Evolutionary conservation across 2,888 invertebrate genomes (phyloP).

Genomic region (Drosophila atripex): DNA sequence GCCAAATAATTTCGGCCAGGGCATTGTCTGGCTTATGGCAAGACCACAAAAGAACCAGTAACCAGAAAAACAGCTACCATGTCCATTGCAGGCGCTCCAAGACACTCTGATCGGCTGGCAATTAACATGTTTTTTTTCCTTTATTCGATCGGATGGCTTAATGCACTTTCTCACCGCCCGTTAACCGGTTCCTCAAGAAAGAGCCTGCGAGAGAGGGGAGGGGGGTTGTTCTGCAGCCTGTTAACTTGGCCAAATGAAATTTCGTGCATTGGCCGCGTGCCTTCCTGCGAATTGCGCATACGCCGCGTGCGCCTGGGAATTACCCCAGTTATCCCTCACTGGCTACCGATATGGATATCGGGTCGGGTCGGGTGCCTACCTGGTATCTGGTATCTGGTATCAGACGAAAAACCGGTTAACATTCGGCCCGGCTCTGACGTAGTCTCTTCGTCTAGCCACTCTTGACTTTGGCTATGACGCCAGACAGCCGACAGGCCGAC

Average conservation of each 20-base stretch:
- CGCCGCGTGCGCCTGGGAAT: conserved; percentile 58
- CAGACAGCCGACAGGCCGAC: not conserved
- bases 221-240: conserved; percentile 53
- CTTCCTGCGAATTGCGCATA: conserved; percentile 75
- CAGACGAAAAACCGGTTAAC: conserved; percentile 19
- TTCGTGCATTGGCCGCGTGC: conserved; percentile 59
- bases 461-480: conserved; percentile 38
- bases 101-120: conserved; percentile 47
- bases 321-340: conserved; percentile 41
- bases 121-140: conserved; percentile 65
- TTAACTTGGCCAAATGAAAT: conserved; percentile 66
- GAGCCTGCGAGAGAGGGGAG: not conserved
- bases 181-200: conserved; percentile 56
- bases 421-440: conserved; percentile 57
- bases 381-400: conserved; percentile 7
- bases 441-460: conserved; percentile 42
- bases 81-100: conserved; percentile 33
- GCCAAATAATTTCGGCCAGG: conserved; percentile 62
- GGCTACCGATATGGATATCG: conserved; percentile 29
- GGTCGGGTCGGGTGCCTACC: not conserved
- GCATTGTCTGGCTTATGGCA: conserved; percentile 44
- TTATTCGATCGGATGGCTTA: conserved; percentile 52
- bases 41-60: conserved; percentile 46
- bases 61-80: conserved; percentile 27
- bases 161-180: conserved; percentile 71